Evolutionary conservation across 2,888 invertebrate genomes (phyloP).

Genomic region (Dasypogon diadema): DNA sequence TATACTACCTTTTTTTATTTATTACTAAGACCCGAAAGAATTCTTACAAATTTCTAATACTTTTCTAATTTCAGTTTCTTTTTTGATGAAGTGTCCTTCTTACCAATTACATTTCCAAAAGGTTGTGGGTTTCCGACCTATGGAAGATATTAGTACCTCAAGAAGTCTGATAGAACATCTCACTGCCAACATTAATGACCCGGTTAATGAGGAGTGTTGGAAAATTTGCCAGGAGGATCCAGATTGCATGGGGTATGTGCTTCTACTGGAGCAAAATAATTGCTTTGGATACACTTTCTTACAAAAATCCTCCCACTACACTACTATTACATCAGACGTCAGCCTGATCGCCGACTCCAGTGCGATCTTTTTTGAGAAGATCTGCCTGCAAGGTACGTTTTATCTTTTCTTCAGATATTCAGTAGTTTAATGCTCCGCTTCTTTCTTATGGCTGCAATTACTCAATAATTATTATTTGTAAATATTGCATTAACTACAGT

Average conservation of each 20-base stretch:
- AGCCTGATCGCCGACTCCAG: constrained; percentile 64
- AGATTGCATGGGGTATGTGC: constrained; percentile 66
- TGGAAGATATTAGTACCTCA: constrained; percentile 40
- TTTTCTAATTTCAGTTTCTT: constrained; percentile 56
- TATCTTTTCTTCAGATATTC: background rate
- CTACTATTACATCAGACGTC: constrained; percentile 60
- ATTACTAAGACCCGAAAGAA: too few relatives aligned
- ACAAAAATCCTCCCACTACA: constrained; percentile 61
- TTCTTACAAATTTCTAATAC: too few relatives aligned
- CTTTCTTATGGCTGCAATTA: constrained; percentile 6
- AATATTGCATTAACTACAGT: constrained; percentile 63
- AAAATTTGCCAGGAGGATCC: constrained; percentile 63
- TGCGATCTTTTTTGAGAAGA: constrained; percentile 67
- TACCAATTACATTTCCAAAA: constrained; percentile 67
- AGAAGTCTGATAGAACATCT: constrained; percentile 36
- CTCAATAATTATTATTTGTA: constrained; percentile 20
- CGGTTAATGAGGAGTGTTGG: constrained; percentile 63
- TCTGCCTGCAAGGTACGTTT: constrained; percentile 64
- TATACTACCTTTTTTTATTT: too few relatives aligned
- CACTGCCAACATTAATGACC: constrained; percentile 18
- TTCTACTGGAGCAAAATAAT: constrained; percentile 64
- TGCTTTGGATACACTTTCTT: constrained; percentile 66
- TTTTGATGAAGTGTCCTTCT: constrained; percentile 65
- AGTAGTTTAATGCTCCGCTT: background rate
- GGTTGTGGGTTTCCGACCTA: constrained; percentile 66